Base-by-base conservation (phyloP, 2,888 invertebrate genomes). In the Hydroisotoma schaefferi region DNA sequence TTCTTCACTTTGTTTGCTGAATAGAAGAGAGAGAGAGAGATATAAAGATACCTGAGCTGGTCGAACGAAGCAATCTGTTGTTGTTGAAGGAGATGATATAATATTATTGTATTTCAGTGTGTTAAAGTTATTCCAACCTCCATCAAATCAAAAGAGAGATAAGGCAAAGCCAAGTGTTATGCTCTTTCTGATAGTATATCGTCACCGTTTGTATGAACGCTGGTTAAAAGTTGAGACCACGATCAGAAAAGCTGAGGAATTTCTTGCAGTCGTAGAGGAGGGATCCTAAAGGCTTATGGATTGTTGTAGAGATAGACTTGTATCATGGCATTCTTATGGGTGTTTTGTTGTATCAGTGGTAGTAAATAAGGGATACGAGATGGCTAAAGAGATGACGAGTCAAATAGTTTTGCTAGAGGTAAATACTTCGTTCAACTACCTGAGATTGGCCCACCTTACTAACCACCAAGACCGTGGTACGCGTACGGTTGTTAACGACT, bases 1-100 rank as follows among this genome's bases (percentile, higher is more conserved):
- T 53, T 53, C 53, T 37, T 53, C 23, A 38, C 5, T 23, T 40
- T 53, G 53, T 53, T 53, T 53, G 53, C 40, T 53, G 53, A 53
- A 53, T 40, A 53, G 40, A 20, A 40, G n/a, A 33, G 33, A 8
- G 40, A 40, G 15, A 15, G 40, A 15, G 33, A 15, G 15, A 33
- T 15, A 33, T 33, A 8, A n/a, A 40, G 40, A 40, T 15, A 40
- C 20, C 8, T 40, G 40, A 5, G 15, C 40, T 15, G 8, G 33
- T n/a, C n/a, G n/a, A n/a, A n/a, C n/a, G n/a, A n/a, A n/a, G 15
- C 33, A 15, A 15, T 15, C 33, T 18, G 18, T 43, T 46, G 46
- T 46, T 46, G 23, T 23, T 23, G n/a, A 5, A 15, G 15, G 46
- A 46, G 46, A 46, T 46, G 46, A 46, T 46, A 46, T 46, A 46